Conservation (phyloP, 2,888 invertebrate species). For the Trisateles emortualis region DNA sequence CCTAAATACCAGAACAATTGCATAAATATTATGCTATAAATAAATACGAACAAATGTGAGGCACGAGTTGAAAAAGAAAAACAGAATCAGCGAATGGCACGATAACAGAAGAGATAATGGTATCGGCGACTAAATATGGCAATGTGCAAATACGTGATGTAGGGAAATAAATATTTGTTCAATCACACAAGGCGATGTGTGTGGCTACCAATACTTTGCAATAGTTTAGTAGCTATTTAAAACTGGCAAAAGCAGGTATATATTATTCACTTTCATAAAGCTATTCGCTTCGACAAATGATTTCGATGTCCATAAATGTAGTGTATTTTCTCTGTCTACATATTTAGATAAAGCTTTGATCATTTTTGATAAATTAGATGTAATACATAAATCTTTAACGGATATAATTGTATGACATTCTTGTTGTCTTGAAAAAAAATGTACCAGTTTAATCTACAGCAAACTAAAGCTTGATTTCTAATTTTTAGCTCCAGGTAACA, state of each 20-base stretch:
- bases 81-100: constrained; percentile 54
- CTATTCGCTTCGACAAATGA: too few species aligned
- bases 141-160: constrained; percentile 50
- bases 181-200: constrained; percentile 10
- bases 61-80: constrained; percentile 49
- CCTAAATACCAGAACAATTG: constrained; percentile 33
- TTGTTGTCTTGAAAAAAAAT: too few species aligned
- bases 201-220: neutral
- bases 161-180: constrained; percentile 22
- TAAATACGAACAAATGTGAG: constrained; percentile 45
- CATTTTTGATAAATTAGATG: too few species aligned
- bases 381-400: too few species aligned
- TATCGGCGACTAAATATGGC: constrained; percentile 50
- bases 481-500: neutral
- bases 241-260: neutral
- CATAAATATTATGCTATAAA: constrained; percentile 33
- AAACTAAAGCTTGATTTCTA: too few species aligned
- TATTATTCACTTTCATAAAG: too few species aligned
- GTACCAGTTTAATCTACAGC: too few species aligned
- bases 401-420: too few species aligned
- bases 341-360: too few species aligned
- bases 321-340: too few species aligned
- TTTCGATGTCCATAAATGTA: too few species aligned
- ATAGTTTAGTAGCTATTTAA: neutral
- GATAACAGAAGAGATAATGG: constrained; percentile 58